Evolutionary conservation across 2,888 invertebrate species (phyloP), one percentile per base, ranked within the genome.

Genomic region (Drosophila nr. fundita): DNA sequence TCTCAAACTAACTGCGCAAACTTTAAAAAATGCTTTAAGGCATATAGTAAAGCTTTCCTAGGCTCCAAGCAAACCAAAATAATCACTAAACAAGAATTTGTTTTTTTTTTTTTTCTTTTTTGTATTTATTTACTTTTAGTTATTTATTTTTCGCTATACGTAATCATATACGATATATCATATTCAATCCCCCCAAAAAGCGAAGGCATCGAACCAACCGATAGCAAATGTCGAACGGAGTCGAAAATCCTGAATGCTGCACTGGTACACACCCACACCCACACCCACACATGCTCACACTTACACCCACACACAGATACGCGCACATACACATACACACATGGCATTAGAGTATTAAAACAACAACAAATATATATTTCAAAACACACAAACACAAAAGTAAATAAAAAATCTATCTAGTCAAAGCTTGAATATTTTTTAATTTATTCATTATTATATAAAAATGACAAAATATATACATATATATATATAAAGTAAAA

Each of bases 371-470:
- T 49, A 75, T 65, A 61, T 75, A 70, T 76, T 59, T 63, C 50
- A 34, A 60, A 53, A 62, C 40, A 61, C 62, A 58, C 49, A 52
- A 36, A 57, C 21, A 58, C 38, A 55, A 78, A 75, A 73, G 55
- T 69, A 82, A 73, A 73, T 72, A 70, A 78, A 63, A 73, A 89
- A 75, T 80, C 80, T 85, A 82, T 85, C 85, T 90, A 91, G 84
- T 90, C 89, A 91, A 91, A 90, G 91, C 91, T 91, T 90, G 81
- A 91, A 90, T 91, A 89, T 88, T 89, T 90, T 90, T 90, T 91
- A 89, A 83, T 90, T 90, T 90, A 89, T 83, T 82, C 82, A 89
- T 89, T 80, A 82, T 83, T 75, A 80, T 78, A 75, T 75, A 67
- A 80, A 87, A 78, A 77, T 79, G 58, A 73, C 70, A 78, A 79